Evolutionary conservation across 2,888 invertebrate species (phyloP).

Genomic region (Amorpha juglandis): DNA sequence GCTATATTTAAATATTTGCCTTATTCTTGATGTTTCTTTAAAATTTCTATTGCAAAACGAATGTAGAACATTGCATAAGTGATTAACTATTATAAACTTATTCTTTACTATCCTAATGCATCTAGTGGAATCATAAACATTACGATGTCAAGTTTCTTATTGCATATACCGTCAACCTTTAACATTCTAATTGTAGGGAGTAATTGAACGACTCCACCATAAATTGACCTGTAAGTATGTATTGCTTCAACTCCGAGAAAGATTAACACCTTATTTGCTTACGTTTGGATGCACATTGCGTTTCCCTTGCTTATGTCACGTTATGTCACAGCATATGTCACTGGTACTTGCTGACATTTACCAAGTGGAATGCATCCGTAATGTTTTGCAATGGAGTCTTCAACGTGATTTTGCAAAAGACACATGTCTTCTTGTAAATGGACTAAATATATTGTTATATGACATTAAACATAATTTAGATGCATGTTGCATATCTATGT

Average conservation of each 20-base stretch:
- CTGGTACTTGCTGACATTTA: slow-evolving; percentile 70
- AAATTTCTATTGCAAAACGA: neutral
- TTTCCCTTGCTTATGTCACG: slow-evolving; percentile 48
- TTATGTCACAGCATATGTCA: slow-evolving; percentile 60
- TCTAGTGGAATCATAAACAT: neutral
- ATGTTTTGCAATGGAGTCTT: slow-evolving; percentile 47
- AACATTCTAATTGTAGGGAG: neutral
- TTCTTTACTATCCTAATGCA: neutral
- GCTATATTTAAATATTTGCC: too few species aligned
- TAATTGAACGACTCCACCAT: neutral
- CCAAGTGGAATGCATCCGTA: slow-evolving; percentile 49
- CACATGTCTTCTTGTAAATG: neutral
- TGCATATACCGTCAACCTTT: slow-evolving; percentile 4
- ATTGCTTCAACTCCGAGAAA: slow-evolving; percentile 12
- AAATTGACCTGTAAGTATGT: neutral
- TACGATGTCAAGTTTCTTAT: neutral
- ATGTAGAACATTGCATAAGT: neutral
- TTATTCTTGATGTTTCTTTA: neutral
- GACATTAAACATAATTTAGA: neutral
- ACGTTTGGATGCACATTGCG: slow-evolving; percentile 26
- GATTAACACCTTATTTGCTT: slow-evolving; percentile 41
- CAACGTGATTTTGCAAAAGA: slow-evolving; percentile 24
- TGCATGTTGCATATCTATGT: slow-evolving; percentile 27
- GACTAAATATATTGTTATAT: neutral
- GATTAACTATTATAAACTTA: neutral